phyloP scores from a whole-genome alignment of 2,797 vertebrate genomes.

The Hyperoplus immaculatus region DNA sequence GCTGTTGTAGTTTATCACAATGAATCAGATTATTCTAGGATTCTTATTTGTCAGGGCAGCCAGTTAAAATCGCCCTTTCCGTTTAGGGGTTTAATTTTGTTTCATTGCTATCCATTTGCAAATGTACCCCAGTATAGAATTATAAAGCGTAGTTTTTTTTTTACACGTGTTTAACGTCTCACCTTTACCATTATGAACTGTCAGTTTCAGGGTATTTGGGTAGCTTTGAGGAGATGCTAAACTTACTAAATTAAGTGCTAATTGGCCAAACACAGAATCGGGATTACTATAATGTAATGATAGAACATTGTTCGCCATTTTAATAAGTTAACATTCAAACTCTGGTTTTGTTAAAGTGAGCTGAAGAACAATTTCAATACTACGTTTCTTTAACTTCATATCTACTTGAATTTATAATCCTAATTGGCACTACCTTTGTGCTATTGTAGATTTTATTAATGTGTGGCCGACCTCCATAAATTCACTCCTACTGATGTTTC shows the following conservation, averaged over 20 bases:
- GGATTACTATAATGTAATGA: not conserved
- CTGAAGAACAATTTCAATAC: not conserved
- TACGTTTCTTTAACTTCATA: too few species aligned
- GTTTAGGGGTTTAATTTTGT: not conserved
- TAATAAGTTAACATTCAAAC: not conserved
- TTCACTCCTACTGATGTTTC: not conserved
- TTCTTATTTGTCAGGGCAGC: not conserved
- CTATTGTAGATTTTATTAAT: not conserved
- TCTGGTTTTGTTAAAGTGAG: not conserved
- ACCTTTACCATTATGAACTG: not conserved
- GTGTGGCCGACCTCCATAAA: not conserved
- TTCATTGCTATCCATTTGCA: not conserved
- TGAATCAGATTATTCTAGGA: not conserved
- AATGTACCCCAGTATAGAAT: not conserved
- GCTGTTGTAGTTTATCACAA: not conserved
- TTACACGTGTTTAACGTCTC: not conserved
- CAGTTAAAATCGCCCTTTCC: not conserved
- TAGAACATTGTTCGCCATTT: not conserved
- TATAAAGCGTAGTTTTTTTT: not conserved
- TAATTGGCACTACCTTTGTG: not conserved
- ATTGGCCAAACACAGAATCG: not conserved
- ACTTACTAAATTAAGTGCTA: not conserved
- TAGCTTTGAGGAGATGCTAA: not conserved
- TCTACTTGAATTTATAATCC: not conserved
- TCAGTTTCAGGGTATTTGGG: too few species aligned